These are phyloP conservation scores for Alentia gelatinosa DNA, from an alignment of 2,888 invertebrate genomes.

Conservation along the genomic window DNA sequence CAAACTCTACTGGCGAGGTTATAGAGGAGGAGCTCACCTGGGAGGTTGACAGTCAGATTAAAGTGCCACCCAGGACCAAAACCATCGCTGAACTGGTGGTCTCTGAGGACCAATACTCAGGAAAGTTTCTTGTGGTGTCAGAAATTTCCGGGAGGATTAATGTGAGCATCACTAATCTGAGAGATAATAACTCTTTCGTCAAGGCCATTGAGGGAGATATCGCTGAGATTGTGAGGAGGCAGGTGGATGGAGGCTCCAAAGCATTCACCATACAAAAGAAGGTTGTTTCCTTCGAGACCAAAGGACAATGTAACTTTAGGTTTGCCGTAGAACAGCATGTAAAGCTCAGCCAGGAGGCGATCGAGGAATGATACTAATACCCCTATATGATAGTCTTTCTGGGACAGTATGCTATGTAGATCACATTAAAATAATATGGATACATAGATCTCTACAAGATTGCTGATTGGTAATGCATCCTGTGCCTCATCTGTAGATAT, in stretches of 20 bases:
- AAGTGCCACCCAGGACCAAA: constrained; percentile 76
- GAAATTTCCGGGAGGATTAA: constrained; percentile 71
- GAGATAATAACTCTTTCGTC: constrained; percentile 67
- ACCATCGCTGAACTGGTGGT: constrained; percentile 81
- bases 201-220: constrained; percentile 73
- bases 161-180: constrained; percentile 63
- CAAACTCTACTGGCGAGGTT: constrained; percentile 76
- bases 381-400: too few relatives aligned
- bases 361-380: too few relatives aligned
- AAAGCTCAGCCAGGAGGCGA: constrained; percentile 67
- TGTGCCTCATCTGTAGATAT: too few relatives aligned
- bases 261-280: constrained; percentile 62
- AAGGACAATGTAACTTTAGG: constrained; percentile 71
- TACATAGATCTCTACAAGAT: too few relatives aligned
- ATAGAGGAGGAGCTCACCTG: constrained; percentile 80
- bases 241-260: constrained; percentile 60
- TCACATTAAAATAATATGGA: too few relatives aligned
- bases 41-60: constrained; percentile 82
- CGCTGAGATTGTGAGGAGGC: constrained; percentile 69
- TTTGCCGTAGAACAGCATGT: constrained; percentile 68
- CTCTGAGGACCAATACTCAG: constrained; percentile 81
- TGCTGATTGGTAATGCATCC: too few relatives aligned
- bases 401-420: too few relatives aligned
- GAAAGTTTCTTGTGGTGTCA: constrained; percentile 79
- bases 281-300: constrained; percentile 69